Conservation (phyloP, 2,888 invertebrate species). For the Drosophila maculinotata region DNA sequence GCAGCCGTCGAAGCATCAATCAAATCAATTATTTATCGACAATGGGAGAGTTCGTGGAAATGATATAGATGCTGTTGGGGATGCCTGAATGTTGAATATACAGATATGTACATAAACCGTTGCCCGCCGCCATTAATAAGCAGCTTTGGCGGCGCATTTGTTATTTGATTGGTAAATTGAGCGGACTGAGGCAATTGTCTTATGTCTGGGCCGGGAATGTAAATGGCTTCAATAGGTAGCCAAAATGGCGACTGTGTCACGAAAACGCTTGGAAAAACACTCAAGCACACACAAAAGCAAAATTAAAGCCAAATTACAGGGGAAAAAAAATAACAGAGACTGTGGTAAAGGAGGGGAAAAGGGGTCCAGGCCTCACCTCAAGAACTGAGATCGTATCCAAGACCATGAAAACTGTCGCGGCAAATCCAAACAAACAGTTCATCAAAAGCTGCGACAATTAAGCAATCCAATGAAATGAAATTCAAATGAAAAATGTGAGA, state of each 20-base stretch:
- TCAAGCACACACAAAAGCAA: constrained; percentile 17
- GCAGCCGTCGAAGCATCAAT: constrained; percentile 80
- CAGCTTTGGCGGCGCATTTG: constrained; percentile 76
- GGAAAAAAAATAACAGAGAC: constrained; percentile 35
- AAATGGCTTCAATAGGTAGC: constrained; percentile 78
- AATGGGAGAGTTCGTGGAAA: constrained; percentile 74
- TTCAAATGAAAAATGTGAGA: constrained; percentile 72
- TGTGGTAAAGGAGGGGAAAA: not conserved
- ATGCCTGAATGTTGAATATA: constrained; percentile 1
- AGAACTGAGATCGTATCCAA: constrained; percentile 22
- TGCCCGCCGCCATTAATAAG: constrained; percentile 78
- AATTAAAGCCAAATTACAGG: constrained; percentile 59
- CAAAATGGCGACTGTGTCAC: constrained; percentile 70
- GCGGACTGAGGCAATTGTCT: constrained; percentile 55
- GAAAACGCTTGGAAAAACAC: constrained; percentile 22
- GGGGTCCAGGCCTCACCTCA: constrained; percentile 48
- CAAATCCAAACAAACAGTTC: constrained; percentile 81
- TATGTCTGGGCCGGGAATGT: constrained; percentile 53
- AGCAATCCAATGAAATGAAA: constrained; percentile 64
- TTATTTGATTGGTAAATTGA: constrained; percentile 83
- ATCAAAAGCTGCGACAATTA: constrained; percentile 81
- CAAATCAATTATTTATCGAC: constrained; percentile 85
- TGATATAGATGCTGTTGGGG: constrained; percentile 48
- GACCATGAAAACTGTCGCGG: constrained; percentile 73
- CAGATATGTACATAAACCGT: constrained; percentile 43